These are phyloP conservation scores for Liolophura sinensis DNA, from an alignment of 1,140 invertebrate species.

Conservation along the genomic window DNA sequence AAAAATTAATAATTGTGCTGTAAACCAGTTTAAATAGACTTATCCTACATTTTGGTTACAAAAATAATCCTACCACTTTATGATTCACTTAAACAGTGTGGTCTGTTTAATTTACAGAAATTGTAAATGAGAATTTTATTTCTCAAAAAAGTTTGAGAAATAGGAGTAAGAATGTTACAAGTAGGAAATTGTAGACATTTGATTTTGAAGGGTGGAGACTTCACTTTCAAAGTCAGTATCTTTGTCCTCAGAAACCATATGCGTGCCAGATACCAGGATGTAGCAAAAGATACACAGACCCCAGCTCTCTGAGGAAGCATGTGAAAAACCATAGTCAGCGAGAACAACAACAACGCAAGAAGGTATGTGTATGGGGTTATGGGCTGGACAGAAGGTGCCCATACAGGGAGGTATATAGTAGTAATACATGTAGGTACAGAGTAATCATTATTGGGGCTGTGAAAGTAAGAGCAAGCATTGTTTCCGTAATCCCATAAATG, in stretches of 20 bases:
- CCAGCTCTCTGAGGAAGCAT: slow-evolving; percentile 92
- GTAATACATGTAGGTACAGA: too few species aligned
- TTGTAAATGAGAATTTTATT: not conserved
- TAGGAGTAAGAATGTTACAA: not conserved
- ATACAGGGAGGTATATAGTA: not conserved
- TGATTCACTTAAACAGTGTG: too few species aligned
- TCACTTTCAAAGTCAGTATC: slow-evolving; percentile 14
- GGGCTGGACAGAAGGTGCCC: not conserved
- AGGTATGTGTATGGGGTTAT: slow-evolving; percentile 23
- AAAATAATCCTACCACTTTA: too few species aligned
- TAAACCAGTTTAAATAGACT: too few species aligned
- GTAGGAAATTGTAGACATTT: not conserved
- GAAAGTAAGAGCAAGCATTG: too few species aligned
- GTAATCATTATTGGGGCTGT: too few species aligned
- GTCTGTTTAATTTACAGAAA: not conserved
- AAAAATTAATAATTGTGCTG: too few species aligned
- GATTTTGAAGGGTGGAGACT: not conserved
- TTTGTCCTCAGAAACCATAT: slow-evolving; percentile 87
- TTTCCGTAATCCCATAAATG: too few species aligned
- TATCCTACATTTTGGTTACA: not conserved
- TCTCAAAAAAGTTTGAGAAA: not conserved
- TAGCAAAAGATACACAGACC: slow-evolving; percentile 94
- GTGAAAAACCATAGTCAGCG: slow-evolving; percentile 71
- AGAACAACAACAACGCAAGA: slow-evolving; percentile 44
- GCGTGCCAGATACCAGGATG: slow-evolving; percentile 95